Evolutionary conservation across 2,797 vertebrate genomes (phyloP), one percentile per base, ranked within the genome.

Genomic region (Luscinia luscinia): DNA sequence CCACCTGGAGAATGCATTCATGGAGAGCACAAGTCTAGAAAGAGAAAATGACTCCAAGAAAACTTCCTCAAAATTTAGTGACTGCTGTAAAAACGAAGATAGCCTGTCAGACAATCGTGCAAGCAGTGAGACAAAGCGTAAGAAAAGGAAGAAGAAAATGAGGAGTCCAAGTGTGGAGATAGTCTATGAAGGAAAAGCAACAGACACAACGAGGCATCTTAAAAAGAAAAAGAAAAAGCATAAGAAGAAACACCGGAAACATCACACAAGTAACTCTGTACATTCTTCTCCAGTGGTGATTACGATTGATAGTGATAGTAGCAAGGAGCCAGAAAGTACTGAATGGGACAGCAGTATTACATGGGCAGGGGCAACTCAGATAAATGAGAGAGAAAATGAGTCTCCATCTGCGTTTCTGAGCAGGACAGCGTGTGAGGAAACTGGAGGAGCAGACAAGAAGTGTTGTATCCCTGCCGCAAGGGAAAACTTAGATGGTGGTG

Each of bases 201-300:
- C 93, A 0, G 98, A 98, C 28, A 87, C 95, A 57, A 94, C 74
- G 87, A 98, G 84, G 51, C 98, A 96, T 81, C 98, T 98, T 78
- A 98, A 98, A 87, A 99, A 99, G 97, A 99, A 99, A 89, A 99
- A 98, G 97, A 99, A 98, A 94, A 99, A 99, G 83, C 98, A 99
- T 94, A 99, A 98, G 96, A 99, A 98, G 95, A 99, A 98, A 95
- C 98, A 98, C 78, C 98, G 97, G 90, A 98, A 96, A 70, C 98
- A 98, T 91, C 98, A 96, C 43, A 27, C 48, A 14, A 80, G 89
- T 63, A 89, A 95, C 64, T 84, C 96, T 8, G 52, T 73, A 7
- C 81, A 40, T 46, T 94, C 87, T 77, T 98, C 98, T 22, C 97
- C 98, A 1, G 89, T 98, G 32, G 97, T 99, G 59, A 98, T 99